Base-by-base conservation (phyloP, 23 tunicate species). In the Diplosoma virens region DNA sequence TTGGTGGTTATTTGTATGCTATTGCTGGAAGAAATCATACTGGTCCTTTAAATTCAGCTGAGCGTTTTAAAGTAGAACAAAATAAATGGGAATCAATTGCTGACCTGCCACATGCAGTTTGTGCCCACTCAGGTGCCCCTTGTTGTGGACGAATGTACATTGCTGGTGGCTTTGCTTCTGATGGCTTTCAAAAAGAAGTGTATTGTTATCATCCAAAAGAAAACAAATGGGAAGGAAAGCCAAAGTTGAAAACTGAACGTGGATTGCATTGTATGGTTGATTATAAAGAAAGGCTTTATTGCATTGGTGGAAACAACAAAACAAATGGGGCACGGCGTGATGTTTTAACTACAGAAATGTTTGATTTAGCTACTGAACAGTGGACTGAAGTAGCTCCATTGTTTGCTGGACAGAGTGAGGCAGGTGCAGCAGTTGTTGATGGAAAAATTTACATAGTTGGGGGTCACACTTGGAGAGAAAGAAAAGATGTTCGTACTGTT, bases 311-410 rank as follows among this genome's bases (percentile, higher is more conserved):
- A 16, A 95, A 95, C 71, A 95, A 95, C 81, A 95, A 95, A 47
- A 86, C 93, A 25, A 86, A 86, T 69, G 93, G 93, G 21, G 93
- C 93, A 4, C 77, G 93, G 26, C 64, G 94, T 28, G 99, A 95
- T 74, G 95, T 95, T 1, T 80, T 95, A 29, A 79, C 82, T 32
- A 95, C 99, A 3, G 99, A 95, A 80, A 85, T 95, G 90, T 88
- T 79, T 76, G 82, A 88, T 58, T 36, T 83, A 24, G 47, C 59
- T 35, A 88, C 95, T 22, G 91, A 88, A 54, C 99, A 95, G 48
- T 95, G 99, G 99, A 95, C 91, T n/a, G 93, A 95, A 58, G 99
- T 90, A 32, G 89, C 95, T n/a, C 99, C 99, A 9, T 70, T 95
- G 1, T 95, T 95, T 88, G 99, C 94, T 37, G 99, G 99, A 4